Evolutionary conservation across 1,140 invertebrate genomes (phyloP), one percentile per base, ranked within the genome.

Genomic region (Elymnias hypermnestra): DNA sequence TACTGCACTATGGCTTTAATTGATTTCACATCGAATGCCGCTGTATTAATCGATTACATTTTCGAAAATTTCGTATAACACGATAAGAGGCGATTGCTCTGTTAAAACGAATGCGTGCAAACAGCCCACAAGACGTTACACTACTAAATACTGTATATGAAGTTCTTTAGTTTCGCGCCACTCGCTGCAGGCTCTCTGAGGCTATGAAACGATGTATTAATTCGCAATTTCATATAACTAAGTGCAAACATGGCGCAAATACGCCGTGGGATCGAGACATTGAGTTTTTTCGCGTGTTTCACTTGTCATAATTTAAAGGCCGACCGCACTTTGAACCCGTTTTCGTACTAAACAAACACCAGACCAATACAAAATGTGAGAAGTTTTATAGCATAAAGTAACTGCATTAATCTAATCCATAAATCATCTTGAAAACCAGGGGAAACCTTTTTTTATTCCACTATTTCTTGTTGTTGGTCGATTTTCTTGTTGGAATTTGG

Each of bases 161-260:
- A 9, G 39, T 49, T 51, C 54, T 49, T 40, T 44, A 36, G 36
- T 21, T 40, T 53, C 37, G 12, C 28, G 37, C 47, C 39, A 38
- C 46, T 47, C 53, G 51, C 53, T 44, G 52, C 57, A 57, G 43
- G 56, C 51, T 57, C 36, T 38, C 22, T 45, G 56, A 58, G 56
- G 44, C 60, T 62, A 63, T 51, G 49, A 57, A 53, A 57, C 33
- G 57, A 63, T 66, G 60, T 67, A 78, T 75, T 73, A 75, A 77
- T 78, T 76, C 74, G 67, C 59, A 71, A 78, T 74, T 57, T 66
- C 47, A 72, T 68, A 73, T 75, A 76, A 70, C 57, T 73, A 60
- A 28, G 46, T 53, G 45, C 63, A 63, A 65, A 63, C 62, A 68
- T 63, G 58, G 65, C 40, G 44, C 45, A 47, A 36, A 44, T n/a